Base-by-base conservation (phyloP, 1,140 invertebrate species). In the Tribolium castaneum region DNA sequence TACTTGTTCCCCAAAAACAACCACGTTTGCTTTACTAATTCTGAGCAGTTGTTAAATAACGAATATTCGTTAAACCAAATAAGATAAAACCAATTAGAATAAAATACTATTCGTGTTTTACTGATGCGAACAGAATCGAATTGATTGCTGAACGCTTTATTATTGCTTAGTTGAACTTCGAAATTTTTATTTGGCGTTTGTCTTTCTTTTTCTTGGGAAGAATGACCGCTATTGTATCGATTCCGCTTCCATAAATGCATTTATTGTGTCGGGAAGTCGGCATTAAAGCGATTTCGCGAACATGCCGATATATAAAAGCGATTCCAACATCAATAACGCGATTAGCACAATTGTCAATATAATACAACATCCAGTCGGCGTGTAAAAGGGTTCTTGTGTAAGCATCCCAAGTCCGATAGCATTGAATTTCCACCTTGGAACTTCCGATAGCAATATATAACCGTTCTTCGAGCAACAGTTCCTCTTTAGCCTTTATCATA, bases 371-470 rank as follows among this genome's bases (percentile, higher is more conserved):
- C 72, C 52, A 54, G 51, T 56, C 51, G 34, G 50, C 50, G 51
- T 75, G 72, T 75, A 75, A 75, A 75, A 75, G 72, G 72, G 72
- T 75, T 75, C 51, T 56, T 75, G 52, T 75, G 72, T 75, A 66
- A 66, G 59, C 59, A 66, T 66, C 25, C 39, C 6, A 66, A 30
- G 25, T 66, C 59, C 59, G 59, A 66, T 66, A 66, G 59, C n/a
- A 66, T 66, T 66, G 19, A 30, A 7, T 66, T 66, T 66, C 16
- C 30, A 66, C 59, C 59, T 66, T 66, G 12, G 59, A 76, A 22
- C 76, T 19, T 75, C 56, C 59, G 45, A 62, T 66, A 49, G 39
- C 39, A 34, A 75, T 75, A 75, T 75, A 75, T 75, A 62, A 49
- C 54, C 16, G 74, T n/a, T 75, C 52, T 70, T 59, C 30, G 25